Evolutionary conservation across 2,113 vertebrate genomes (phyloP), one percentile per base, ranked within the genome.

Genomic region (Laticauda colubrina): DNA sequence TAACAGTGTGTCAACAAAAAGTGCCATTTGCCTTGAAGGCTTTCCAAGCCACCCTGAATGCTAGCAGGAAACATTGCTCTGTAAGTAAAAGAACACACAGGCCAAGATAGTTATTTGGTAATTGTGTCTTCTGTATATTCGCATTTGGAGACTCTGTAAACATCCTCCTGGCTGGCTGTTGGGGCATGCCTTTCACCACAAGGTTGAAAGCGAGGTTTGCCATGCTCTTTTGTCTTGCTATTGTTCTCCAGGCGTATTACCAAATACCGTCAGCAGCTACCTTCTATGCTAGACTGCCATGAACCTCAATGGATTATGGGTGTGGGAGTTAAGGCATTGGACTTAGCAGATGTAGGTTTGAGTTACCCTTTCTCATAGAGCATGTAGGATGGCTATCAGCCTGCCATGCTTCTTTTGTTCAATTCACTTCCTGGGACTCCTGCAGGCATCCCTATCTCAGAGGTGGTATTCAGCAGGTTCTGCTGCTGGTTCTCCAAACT

Each of bases 11-110:
- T 94, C 95, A 97, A 95, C 69, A 94, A 57, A 0, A 21, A 87
- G 87, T 90, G 95, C 48, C 94, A 95, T 95, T 96, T 96, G 93
- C 94, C 95, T 96, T 91, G 91, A 95, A 96, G 94, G 89, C 89
- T 94, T 94, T 95, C 96, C 94, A 96, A 97, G 89, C 94, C 95
- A 95, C 92, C 57, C 95, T 95, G 91, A 92, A 57, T 51, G 92
- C 45, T 69, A 93, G 51, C 15, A 23, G 89, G 92, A 94, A 95
- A 93, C 54, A 86, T 90, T 59, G 92, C 93, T 90, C 91, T 94
- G 88, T 88, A 3, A 96, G 45, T 9, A 95, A 93, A 93, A 57
- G 94, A 93, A 85, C 55, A 85, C 90, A 64, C 89, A 51, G 51
- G 88, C 87, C 90, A 94, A 87, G 94, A 89, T 3, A 87, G 56